These are phyloP conservation scores for Salarias fasciatus DNA, from an alignment of 2,797 vertebrate genomes.

Conservation along the genomic window DNA sequence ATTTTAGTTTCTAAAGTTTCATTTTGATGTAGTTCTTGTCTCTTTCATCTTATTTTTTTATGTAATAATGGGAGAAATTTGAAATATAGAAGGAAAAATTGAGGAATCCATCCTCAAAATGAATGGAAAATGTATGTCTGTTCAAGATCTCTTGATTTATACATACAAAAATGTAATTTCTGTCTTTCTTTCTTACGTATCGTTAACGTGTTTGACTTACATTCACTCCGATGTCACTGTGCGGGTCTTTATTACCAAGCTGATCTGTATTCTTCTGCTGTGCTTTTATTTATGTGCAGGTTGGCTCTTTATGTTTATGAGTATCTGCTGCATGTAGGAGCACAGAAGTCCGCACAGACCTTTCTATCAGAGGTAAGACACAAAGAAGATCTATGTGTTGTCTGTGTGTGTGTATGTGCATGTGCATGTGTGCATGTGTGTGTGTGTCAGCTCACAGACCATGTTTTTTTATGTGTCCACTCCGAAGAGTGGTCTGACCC, in stretches of 20 bases:
- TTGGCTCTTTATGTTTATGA: constrained; percentile 98
- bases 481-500: constrained; percentile 36
- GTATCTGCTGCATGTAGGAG: constrained; percentile 98
- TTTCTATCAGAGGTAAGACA: constrained; percentile 97
- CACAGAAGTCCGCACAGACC: constrained; percentile 98
- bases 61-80: not conserved
- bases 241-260: constrained; percentile 6
- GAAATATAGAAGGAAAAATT: not conserved
- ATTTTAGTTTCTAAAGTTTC: constrained; percentile 21
- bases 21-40: constrained; percentile 8
- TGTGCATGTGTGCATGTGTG: not conserved
- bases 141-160: no score
- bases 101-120: not conserved
- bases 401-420: no score
- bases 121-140: no score
- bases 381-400: constrained; percentile 2
- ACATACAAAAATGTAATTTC: not conserved
- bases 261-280: constrained; percentile 31
- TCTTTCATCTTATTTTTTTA: constrained; percentile 35
- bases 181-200: not conserved
- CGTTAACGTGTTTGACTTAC: not conserved
- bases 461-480: constrained; percentile 30
- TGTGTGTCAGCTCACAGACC: constrained; percentile 10
- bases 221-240: not conserved
- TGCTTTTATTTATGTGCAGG: constrained; percentile 75